Evolutionary conservation across 2,797 vertebrate species (phyloP).

Genomic region (Silurus aristotelis): DNA sequence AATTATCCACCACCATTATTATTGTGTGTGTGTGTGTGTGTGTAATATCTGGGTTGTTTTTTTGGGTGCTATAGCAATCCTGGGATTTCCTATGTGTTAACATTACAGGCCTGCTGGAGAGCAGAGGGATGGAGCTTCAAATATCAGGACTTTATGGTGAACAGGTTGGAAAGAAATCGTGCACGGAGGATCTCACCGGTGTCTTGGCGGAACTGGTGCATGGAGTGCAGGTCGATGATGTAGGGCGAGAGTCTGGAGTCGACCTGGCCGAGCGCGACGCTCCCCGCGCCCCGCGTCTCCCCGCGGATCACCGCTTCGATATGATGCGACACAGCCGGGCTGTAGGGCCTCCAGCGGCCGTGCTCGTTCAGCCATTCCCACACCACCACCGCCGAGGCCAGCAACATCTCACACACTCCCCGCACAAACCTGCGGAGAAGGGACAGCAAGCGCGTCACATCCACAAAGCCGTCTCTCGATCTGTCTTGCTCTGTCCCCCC

Average conservation of each 20-base stretch:
- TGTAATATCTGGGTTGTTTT: too few relatives aligned
- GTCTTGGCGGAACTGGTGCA: conserved; percentile 94
- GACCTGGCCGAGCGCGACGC: conserved; percentile 91
- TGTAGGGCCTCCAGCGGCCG: conserved; percentile 96
- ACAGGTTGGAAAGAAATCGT: background rate
- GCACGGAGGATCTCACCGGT: conserved; percentile 77
- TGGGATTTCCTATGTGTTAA: background rate
- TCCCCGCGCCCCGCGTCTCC: conserved; percentile 84
- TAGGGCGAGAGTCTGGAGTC: conserved; percentile 89
- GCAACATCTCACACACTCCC: conserved; percentile 82
- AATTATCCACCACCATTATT: too few relatives aligned
- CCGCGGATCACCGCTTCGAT: conserved; percentile 93
- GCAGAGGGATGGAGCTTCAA: background rate
- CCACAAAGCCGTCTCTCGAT: background rate
- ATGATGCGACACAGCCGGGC: conserved; percentile 93
- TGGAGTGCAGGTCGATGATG: conserved; percentile 93
- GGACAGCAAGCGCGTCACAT: background rate
- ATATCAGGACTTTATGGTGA: background rate
- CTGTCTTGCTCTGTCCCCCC: background rate
- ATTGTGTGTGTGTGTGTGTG: too few relatives aligned
- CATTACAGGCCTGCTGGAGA: background rate
- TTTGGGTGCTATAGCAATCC: too few relatives aligned
- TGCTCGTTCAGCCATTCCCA: conserved; percentile 99
- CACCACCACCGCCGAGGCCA: conserved; percentile 91
- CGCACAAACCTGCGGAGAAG: conserved; percentile 65